Conservation (phyloP, 2,113 vertebrate species). For the Catharus bicknelli region DNA sequence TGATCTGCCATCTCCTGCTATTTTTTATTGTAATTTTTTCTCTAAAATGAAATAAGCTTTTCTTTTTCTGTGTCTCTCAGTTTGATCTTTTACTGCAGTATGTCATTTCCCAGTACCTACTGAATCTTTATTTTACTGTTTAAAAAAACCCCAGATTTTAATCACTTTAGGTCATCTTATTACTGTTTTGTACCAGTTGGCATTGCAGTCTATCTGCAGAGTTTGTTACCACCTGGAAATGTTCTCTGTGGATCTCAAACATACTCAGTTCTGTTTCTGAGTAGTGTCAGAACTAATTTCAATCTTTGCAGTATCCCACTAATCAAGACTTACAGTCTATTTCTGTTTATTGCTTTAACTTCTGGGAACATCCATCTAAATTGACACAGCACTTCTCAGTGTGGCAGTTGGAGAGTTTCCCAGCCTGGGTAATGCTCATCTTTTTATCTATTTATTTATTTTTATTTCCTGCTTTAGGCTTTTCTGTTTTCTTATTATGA, state of each 20-base stretch:
- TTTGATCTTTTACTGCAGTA: not conserved
- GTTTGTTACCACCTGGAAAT: not conserved
- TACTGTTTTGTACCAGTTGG: not conserved
- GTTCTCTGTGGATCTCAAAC: conserved; percentile 6
- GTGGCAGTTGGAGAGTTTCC: not conserved
- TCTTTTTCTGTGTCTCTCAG: not conserved
- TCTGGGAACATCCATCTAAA: not conserved
- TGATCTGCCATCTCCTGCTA: not conserved
- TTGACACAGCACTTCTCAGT: not conserved
- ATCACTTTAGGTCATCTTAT: not conserved
- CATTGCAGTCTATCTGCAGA: not conserved
- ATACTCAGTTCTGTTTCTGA: not conserved
- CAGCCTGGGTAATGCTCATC: not conserved
- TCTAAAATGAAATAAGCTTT: not conserved
- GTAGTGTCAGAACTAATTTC: not conserved
- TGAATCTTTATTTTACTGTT: not conserved
- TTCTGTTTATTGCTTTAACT: conserved; percentile 12
- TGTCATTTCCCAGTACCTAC: not conserved
- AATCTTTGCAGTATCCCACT: not conserved
- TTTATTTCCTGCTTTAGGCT: not conserved
- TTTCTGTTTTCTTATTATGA: not conserved
- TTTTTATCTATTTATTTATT: not conserved
- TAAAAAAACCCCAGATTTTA: not conserved
- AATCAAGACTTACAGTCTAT: not conserved
- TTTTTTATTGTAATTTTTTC: not conserved